Evolutionary conservation across 2,888 invertebrate genomes (phyloP).

Genomic region (Eumacrocentrus americanus): DNA sequence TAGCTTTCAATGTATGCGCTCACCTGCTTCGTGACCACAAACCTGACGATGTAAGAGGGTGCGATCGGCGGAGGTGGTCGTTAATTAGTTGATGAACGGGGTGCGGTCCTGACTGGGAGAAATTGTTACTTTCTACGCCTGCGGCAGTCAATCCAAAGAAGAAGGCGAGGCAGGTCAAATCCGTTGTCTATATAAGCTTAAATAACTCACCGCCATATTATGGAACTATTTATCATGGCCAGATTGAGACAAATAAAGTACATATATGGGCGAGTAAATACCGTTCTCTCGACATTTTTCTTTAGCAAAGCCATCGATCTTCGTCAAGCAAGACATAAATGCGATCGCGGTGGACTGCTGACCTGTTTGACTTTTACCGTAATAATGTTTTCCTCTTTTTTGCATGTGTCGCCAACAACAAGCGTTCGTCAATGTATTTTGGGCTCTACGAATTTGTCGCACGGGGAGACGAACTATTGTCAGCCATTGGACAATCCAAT

Average conservation of each 20-base stretch:
- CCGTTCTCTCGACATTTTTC: too few relatives aligned
- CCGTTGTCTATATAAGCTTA: neutral
- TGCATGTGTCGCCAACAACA: neutral
- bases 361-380: neutral
- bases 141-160: neutral
- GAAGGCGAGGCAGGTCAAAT: conserved; percentile 11
- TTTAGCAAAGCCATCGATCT: neutral
- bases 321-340: neutral
- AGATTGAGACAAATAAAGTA: too few relatives aligned
- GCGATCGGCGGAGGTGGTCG: conserved; percentile 31
- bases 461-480: conserved; percentile 23
- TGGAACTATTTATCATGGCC: conserved; percentile 6
- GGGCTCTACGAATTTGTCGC: conserved; percentile 4
- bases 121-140: conserved; percentile 16
- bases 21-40: conserved; percentile 2
- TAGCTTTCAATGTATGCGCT: neutral
- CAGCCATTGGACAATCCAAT: conserved; percentile 26
- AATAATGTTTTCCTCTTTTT: conserved; percentile 2
- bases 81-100: conserved; percentile 56
- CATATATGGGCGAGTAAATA: too few relatives aligned
- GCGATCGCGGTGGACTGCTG: neutral
- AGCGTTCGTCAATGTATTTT: conserved; percentile 20
- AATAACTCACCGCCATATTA: neutral
- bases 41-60: too few relatives aligned
- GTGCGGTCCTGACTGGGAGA: conserved; percentile 40